Base-by-base conservation (phyloP, 2,888 invertebrate genomes). In the Mythimna ferrago region DNA sequence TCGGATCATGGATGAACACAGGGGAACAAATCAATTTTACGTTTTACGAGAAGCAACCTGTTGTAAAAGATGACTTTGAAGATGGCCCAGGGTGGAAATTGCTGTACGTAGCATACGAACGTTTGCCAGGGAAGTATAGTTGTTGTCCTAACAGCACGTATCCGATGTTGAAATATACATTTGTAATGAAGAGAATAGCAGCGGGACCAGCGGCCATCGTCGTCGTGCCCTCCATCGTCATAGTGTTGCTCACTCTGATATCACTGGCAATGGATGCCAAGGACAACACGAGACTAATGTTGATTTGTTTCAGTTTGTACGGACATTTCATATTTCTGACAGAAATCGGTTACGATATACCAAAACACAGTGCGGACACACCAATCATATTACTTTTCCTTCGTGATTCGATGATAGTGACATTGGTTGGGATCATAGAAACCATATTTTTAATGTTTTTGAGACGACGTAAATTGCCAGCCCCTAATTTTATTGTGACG, bases 1-100 rank as follows among this genome's bases (percentile, higher is more conserved):
- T 97, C 80, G 98, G 97, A 16, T 97, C 97, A 0, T 98, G 97
- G 98, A 95, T 97, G 87, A 97, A 97, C 83, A 96, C 96, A 6
- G 97, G 97, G 0, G 97, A 97, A 90, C 97, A 97, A 88, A 92
- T 98, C 0, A 96, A 97, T 85, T 96, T 95, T 69, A 94, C 92
- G 69, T 96, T 91, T 82, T 93, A 91, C 82, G 71, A 86, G 21
- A 86, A 69, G 54, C 82, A 89, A 3, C 92, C 97, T 80, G 90
- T 96, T 7, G 88, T 92, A 2, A 86, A 94, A 71, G 93, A 94
- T 0, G 96, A 97, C 72, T 96, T 94, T 74, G 92, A 95, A 72
- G 92, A 96, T 57, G 97, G 97, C 38, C 97, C 97, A 0, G 96
- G 97, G 63, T 98, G 98, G 98, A 93, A 96, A 64, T 87, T 98